Percentiles rank a stretch among this genome's conserved stretches.
Conservation (phyloP, 2,888 invertebrate species). For the Vandiemenella viatica region DNA sequence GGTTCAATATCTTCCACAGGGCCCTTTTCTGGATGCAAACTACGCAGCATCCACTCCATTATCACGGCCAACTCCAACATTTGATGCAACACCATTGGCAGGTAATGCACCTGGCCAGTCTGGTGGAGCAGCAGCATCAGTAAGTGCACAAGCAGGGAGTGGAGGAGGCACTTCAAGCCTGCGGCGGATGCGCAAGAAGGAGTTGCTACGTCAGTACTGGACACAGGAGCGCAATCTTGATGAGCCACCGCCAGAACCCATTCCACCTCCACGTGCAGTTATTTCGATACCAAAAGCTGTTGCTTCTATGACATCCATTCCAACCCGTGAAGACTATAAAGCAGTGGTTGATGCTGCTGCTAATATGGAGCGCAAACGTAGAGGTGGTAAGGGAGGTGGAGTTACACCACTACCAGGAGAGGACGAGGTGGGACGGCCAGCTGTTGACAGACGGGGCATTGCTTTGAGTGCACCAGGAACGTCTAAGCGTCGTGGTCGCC, state of each 20-base stretch:
- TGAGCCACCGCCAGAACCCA: constrained; percentile 42
- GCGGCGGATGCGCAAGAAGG: constrained; percentile 79
- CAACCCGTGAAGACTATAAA: constrained; percentile 71
- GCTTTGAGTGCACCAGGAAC: constrained; percentile 31
- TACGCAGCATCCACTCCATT: constrained; percentile 40
- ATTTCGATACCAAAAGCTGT: constrained; percentile 79
- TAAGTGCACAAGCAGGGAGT: constrained; percentile 22
- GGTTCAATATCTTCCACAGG: too few species aligned
- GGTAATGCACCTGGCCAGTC: not conserved
- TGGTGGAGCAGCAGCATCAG: constrained; percentile 5
- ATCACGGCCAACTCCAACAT: constrained; percentile 27
- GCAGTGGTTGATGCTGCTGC: constrained; percentile 46
- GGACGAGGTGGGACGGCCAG: constrained; percentile 27
- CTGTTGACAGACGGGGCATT: constrained; percentile 35
- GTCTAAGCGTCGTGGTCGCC: constrained; percentile 10
- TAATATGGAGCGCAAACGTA: constrained; percentile 47
- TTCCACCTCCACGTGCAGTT: constrained; percentile 46
- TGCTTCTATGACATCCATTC: constrained; percentile 75
- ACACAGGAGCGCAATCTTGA: constrained; percentile 78
- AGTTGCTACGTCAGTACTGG: constrained; percentile 68
- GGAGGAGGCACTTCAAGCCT: constrained; percentile 56
- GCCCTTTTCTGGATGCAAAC: constrained; percentile 65
- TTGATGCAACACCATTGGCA: constrained; percentile 24
- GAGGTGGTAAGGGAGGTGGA: constrained; percentile 35
- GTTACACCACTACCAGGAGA: constrained; percentile 39